Percentiles rank a stretch among this genome's conserved stretches.
phyloP scores from a whole-genome alignment of 2,888 invertebrate genomes.

The Iselma pallidipennis region DNA sequence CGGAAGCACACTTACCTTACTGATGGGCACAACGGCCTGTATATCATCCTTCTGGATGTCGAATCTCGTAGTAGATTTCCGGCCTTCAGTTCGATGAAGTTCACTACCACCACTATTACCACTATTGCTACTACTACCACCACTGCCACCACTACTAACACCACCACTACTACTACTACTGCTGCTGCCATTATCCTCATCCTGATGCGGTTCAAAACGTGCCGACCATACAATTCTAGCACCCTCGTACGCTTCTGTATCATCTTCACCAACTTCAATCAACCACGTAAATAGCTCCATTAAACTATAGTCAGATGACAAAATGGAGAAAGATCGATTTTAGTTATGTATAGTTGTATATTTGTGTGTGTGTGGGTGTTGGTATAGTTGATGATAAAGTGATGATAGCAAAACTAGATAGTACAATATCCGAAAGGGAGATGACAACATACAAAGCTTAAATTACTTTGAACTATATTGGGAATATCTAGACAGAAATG shows the following conservation, averaged over 20 bases:
- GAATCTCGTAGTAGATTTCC: constrained; percentile 78
- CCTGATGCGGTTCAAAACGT: constrained; percentile 70
- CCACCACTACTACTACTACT: too few relatives aligned
- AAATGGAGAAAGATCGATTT: constrained; percentile 1
- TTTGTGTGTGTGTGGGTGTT: too few relatives aligned
- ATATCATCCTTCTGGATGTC: constrained; percentile 94
- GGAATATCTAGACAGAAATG: not conserved
- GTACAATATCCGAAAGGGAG: not conserved
- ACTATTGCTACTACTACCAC: constrained; percentile 23
- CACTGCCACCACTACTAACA: constrained; percentile 40
- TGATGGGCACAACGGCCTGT: constrained; percentile 90
- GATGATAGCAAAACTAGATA: not conserved
- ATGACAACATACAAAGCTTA: not conserved
- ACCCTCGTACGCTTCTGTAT: constrained; percentile 76
- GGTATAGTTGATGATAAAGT: not conserved
- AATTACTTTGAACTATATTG: not conserved
- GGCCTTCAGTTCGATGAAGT: constrained; percentile 50
- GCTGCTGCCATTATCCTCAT: constrained; percentile 40
- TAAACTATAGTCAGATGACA: constrained; percentile 57
- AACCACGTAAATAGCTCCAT: constrained; percentile 92
- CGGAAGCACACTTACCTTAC: constrained; percentile 68
- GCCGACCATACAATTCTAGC: constrained; percentile 88
- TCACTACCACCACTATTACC: constrained; percentile 30
- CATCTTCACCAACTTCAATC: constrained; percentile 83
- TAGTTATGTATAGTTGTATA: too few relatives aligned